Evolutionary conservation across 2,888 invertebrate genomes (phyloP).

Genomic region (Cyrtodaria siliqua): DNA sequence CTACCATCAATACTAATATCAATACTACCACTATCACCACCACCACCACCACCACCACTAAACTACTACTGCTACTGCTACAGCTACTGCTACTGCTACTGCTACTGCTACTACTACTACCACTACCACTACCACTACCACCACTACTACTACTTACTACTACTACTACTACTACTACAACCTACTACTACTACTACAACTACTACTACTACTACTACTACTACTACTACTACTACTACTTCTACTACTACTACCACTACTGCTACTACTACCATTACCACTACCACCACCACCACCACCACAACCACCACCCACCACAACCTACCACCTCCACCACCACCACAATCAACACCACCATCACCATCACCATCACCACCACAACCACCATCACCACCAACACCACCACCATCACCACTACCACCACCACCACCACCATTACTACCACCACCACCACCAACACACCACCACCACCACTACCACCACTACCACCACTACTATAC

Average conservation of each 20-base stretch:
- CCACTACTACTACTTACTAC: not conserved
- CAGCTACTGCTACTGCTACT: not conserved
- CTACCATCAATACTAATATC: constrained; percentile 2
- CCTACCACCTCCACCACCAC: no score
- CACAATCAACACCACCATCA: no score
- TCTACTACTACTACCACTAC: constrained; percentile 14
- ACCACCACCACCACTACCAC: no score
- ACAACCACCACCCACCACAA: no score
- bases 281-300: no score
- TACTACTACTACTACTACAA: constrained; percentile 7
- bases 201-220: constrained; percentile 13
- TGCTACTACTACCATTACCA: not conserved
- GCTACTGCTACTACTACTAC: constrained; percentile 1
- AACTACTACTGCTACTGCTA: constrained; percentile 1
- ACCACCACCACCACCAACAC: no score
- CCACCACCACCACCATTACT: no score
- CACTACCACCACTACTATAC: no score
- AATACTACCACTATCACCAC: not conserved
- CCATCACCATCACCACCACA: no score
- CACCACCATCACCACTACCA: no score
- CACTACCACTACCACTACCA: not conserved
- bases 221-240: constrained; percentile 11
- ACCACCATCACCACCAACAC: no score
- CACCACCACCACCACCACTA: not conserved
- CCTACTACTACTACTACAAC: constrained; percentile 3